These are phyloP conservation scores for Pseudomyrmex gracilis DNA, from an alignment of 1,140 invertebrate species.

Conservation along the genomic window DNA sequence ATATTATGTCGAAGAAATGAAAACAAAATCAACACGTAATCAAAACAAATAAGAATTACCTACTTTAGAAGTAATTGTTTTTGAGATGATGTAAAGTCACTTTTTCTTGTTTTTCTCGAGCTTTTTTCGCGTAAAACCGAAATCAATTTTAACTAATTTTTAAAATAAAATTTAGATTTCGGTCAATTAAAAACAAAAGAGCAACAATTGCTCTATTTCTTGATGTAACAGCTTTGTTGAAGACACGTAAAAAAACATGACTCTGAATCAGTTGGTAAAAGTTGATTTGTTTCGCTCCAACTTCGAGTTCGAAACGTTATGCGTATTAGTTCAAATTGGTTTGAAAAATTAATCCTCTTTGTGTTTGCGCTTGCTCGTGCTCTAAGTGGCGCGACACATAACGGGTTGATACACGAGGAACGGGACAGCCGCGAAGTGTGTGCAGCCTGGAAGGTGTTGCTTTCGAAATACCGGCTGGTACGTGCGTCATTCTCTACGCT, in stretches of 20 bases:
- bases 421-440: slow-evolving; percentile 52
- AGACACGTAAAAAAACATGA: too few species aligned
- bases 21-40: not conserved
- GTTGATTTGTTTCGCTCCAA: too few species aligned
- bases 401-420: slow-evolving; percentile 40
- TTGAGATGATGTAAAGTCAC: too few species aligned
- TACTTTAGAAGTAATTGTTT: too few species aligned
- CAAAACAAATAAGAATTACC: too few species aligned
- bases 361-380: slow-evolving; percentile 12
- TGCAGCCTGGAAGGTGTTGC: slow-evolving; percentile 58
- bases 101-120: too few species aligned
- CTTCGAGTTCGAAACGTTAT: not conserved
- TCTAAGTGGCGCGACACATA: slow-evolving; percentile 49
- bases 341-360: slow-evolving; percentile 30
- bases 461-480: slow-evolving; percentile 72
- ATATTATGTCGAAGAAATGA: not conserved
- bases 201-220: not conserved
- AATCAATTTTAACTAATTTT: too few species aligned
- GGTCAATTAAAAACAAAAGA: not conserved
- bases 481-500: slow-evolving; percentile 68
- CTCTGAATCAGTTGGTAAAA: not conserved
- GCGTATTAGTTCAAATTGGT: not conserved
- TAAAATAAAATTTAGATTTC: too few species aligned
- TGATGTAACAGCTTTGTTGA: too few species aligned
- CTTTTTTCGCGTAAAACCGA: too few species aligned